These are phyloP conservation scores for Halcyon smyrnensis DNA, from an alignment of 2,797 vertebrate species.

Conservation along the genomic window DNA sequence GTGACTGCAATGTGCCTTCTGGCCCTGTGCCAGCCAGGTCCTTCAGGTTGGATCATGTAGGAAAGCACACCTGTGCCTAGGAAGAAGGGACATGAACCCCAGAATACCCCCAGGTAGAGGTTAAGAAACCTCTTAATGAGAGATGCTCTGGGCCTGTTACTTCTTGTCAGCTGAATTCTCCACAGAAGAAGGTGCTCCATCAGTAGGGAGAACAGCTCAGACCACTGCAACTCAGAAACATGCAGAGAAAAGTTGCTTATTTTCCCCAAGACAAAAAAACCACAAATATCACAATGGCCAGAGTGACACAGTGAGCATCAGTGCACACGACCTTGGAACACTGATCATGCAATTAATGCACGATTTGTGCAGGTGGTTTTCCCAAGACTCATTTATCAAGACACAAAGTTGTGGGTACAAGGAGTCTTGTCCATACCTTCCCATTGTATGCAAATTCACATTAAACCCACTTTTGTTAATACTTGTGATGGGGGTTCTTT, in stretches of 20 bases:
- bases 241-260: not conserved
- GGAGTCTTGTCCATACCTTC: not conserved
- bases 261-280: not conserved
- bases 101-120: not conserved
- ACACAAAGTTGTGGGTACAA: not conserved
- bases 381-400: not conserved
- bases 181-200: not conserved
- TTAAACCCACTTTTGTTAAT: not conserved
- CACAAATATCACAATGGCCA: not conserved
- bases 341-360: not conserved
- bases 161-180: not conserved
- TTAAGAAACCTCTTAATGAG: not conserved
- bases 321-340: not conserved
- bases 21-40: not conserved
- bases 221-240: not conserved
- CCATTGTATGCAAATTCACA: not conserved
- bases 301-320: not conserved
- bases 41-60: not conserved
- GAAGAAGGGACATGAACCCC: not conserved
- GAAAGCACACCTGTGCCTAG: not conserved
- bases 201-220: not conserved
- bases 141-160: not conserved
- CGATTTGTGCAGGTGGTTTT: not conserved
- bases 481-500: not conserved
- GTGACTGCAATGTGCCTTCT: rapidly evolving